Evolutionary conservation across 2,888 invertebrate genomes (phyloP), one percentile per base, ranked within the genome.

Genomic region (Drosophila prolongata): DNA sequence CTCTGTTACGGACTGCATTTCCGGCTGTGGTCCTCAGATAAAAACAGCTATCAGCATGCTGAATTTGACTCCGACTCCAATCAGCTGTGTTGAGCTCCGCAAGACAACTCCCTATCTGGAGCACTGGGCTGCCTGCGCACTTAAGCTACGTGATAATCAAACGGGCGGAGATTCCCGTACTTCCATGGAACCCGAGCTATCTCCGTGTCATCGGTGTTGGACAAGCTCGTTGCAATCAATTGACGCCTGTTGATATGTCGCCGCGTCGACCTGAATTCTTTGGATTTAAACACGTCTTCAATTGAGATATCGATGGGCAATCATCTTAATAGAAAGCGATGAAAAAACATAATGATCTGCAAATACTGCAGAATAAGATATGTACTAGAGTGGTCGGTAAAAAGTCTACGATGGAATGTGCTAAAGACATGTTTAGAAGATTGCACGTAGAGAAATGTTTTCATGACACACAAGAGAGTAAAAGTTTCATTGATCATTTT

Each of bases 121-220:
- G 10, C 27, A 57, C 27, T 35, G 6, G 37, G 19, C 37, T 24
- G n/a, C 6, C 56, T 56, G 50, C 3, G 11, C 35, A 55, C 35
- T 56, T 24, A 13, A 14, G n/a, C 34, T 62, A 64, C 65, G 64
- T 62, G 62, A 49, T 64, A 11, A 35, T 62, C 35, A 6, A 49
- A 35, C 9, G 13, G 42, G 30, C 47, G 30, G 16, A 40, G 38
- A 1, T 11, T 6, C 35, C 50, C 24, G 3, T 37, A 52, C 4
- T 53, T 14, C 6, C 8, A 24, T 34, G 40, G 40, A 59, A 57
- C 16, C 57, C 27, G 13, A n/a, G 37, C 30, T 4, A 58, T 58
- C 38, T 5, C 30, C 58, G 14, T 57, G 58, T 58, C 58, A 59
- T 59, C 58, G 30, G 34, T 59, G 58, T 59, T 34, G 34, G 40